These are phyloP conservation scores for Macrosoma leucophasiata DNA, from an alignment of 2,888 invertebrate species.

Conservation along the genomic window DNA sequence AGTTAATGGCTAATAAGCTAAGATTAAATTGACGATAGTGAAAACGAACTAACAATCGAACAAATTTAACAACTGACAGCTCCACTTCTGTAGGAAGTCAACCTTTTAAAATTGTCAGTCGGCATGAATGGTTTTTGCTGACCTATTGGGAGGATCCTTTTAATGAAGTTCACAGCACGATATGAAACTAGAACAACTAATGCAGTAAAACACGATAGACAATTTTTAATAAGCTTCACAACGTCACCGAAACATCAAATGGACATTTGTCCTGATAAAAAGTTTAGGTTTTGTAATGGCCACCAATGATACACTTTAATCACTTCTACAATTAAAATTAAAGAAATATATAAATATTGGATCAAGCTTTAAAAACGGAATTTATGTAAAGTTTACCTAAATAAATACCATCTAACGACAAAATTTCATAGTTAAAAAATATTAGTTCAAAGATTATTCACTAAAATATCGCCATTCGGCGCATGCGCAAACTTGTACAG, in stretches of 20 bases:
- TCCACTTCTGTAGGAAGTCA: slow-evolving; percentile 64
- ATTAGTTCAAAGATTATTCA: slow-evolving; percentile 72
- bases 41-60: slow-evolving; percentile 46
- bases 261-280: slow-evolving; percentile 74
- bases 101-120: slow-evolving; percentile 62
- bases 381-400: slow-evolving; percentile 50
- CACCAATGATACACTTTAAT: slow-evolving; percentile 72
- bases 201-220: slow-evolving; percentile 45
- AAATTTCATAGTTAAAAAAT: slow-evolving; percentile 73
- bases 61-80: slow-evolving; percentile 67
- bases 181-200: slow-evolving; percentile 36
- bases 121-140: slow-evolving; percentile 55
- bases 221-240: slow-evolving; percentile 67
- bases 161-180: slow-evolving; percentile 40
- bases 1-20: slow-evolving; percentile 27
- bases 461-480: slow-evolving; percentile 74
- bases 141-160: slow-evolving; percentile 36
- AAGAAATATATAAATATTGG: slow-evolving; percentile 32
- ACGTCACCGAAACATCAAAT: slow-evolving; percentile 76
- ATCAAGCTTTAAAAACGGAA: slow-evolving; percentile 37
- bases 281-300: slow-evolving; percentile 76
- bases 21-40: slow-evolving; percentile 29
- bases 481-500: slow-evolving; percentile 73
- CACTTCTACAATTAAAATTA: slow-evolving; percentile 49
- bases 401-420: slow-evolving; percentile 67